These are phyloP conservation scores for Artibeus jamaicensis DNA, from an alignment of 2,797 vertebrate genomes.

Conservation along the genomic window DNA sequence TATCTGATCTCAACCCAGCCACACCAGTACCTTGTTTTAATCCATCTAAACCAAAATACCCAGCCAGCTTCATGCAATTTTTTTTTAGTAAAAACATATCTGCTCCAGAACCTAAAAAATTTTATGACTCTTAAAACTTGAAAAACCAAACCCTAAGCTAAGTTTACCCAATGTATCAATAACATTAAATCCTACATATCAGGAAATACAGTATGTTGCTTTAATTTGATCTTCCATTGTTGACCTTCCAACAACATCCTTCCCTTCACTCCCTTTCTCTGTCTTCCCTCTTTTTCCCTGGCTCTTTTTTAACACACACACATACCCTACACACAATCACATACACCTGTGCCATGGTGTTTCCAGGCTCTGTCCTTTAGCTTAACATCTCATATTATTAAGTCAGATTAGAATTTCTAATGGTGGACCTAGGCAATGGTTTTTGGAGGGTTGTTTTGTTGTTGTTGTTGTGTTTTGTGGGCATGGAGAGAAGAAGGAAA, in stretches of 20 bases:
- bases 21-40: not conserved
- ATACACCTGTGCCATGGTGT: not conserved
- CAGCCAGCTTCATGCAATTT: not conserved
- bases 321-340: not conserved
- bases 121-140: not conserved
- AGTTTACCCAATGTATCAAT: not conserved
- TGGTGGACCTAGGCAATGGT: not conserved
- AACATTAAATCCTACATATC: not conserved
- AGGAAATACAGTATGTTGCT: not conserved
- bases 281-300: not conserved
- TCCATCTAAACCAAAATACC: not conserved
- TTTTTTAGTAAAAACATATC: not conserved
- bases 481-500: too few species aligned
- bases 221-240: not conserved
- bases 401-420: not conserved
- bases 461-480: not conserved
- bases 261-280: not conserved
- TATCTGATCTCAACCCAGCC: not conserved
- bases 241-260: not conserved
- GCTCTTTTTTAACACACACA: not conserved
- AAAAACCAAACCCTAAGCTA: not conserved
- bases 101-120: not conserved
- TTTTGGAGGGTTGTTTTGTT: too few species aligned
- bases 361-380: not conserved
- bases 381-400: not conserved